Conservation (phyloP, 2,888 invertebrate genomes). For the Brachynemurus nebulosus region DNA sequence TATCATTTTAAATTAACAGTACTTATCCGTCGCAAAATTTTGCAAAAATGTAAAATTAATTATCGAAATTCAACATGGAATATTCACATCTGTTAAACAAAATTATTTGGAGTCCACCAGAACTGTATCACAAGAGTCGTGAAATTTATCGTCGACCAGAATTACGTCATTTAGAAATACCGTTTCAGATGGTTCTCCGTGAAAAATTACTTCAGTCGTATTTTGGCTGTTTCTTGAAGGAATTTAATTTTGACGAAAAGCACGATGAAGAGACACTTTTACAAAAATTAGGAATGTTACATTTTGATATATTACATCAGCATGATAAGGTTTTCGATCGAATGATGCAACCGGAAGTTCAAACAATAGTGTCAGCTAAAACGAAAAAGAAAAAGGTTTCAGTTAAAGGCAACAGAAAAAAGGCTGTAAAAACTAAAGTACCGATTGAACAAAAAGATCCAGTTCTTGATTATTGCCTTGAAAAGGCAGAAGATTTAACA, state of each 20-base stretch:
- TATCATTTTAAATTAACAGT: background rate
- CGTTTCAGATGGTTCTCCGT: constrained; percentile 18
- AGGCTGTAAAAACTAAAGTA: too few species aligned
- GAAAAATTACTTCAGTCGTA: constrained; percentile 21
- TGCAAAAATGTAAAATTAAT: background rate
- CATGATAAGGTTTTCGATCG: too few species aligned
- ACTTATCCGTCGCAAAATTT: background rate
- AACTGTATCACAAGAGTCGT: background rate
- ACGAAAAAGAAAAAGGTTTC: too few species aligned
- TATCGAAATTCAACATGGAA: background rate
- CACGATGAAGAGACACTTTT: constrained; percentile 21
- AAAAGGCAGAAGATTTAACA: too few species aligned
- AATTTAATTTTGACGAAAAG: constrained; percentile 22
- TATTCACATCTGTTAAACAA: background rate
- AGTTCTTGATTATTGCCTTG: too few species aligned
- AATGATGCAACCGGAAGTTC: too few species aligned
- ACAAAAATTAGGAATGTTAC: constrained; percentile 23
- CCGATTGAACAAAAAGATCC: too few species aligned
- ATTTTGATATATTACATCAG: too few species aligned
- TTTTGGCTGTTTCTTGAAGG: constrained; percentile 24
- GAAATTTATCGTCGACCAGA: background rate
- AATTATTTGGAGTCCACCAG: background rate
- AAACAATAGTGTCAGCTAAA: too few species aligned
- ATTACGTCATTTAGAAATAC: constrained; percentile 10
- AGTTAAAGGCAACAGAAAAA: too few species aligned